phyloP scores from a whole-genome alignment of 2,113 vertebrate species.

The Pheucticus melanocephalus region DNA sequence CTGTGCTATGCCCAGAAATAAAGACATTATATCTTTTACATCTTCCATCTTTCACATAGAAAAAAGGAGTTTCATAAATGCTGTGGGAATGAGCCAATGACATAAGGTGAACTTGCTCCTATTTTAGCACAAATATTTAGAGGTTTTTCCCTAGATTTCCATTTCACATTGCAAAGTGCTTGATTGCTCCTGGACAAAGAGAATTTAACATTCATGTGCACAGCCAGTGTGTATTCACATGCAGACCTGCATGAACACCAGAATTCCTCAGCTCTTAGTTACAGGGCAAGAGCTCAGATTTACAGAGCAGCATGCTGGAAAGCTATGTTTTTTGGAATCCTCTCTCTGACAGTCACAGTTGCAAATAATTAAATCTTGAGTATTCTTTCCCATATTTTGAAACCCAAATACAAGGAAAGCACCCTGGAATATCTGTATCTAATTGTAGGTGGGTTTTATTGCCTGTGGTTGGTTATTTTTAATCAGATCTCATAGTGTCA shows the following conservation, averaged over 20 bases:
- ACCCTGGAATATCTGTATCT: background rate
- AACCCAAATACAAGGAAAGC: background rate
- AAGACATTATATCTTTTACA: background rate
- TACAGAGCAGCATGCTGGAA: background rate
- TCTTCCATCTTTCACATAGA: background rate
- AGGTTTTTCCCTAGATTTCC: background rate
- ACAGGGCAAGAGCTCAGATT: background rate
- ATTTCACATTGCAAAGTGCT: background rate
- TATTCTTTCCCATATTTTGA: background rate
- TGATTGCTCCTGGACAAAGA: background rate
- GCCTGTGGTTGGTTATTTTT: background rate
- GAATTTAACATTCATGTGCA: background rate
- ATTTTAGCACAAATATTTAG: background rate
- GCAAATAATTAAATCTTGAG: background rate
- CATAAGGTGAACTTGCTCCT: background rate
- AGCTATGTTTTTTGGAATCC: background rate
- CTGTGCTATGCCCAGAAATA: background rate
- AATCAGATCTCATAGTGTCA: background rate
- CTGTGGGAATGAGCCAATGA: background rate
- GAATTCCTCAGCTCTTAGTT: background rate
- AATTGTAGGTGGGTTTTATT: background rate
- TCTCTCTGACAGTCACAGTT: background rate
- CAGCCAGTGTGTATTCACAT: background rate
- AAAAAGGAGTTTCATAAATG: background rate
- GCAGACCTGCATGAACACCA: background rate